Base-by-base conservation (phyloP, 2,797 vertebrate species). In the Sebastes minor region DNA sequence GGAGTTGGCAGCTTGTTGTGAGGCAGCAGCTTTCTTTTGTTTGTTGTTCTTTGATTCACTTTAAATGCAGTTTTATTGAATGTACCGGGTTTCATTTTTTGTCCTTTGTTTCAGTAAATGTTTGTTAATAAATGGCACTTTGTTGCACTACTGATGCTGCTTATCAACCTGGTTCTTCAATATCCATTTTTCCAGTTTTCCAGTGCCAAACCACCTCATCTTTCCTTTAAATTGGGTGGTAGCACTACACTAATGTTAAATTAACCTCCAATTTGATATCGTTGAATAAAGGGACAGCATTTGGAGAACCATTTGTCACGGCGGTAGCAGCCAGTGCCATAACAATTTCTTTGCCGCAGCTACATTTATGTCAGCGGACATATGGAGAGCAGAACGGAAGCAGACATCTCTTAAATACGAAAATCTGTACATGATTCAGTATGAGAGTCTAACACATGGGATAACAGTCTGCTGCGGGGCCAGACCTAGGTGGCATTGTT, bases 361-460 rank as follows among this genome's bases (percentile, higher is more conserved):
- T 81, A 56, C 74, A 82, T 83, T 88, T 68, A 75, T 74, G 67
- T 83, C 63, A 11, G 73, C 3, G 4, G 63, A 60, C 88, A 92
- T 90, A 92, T 82, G 90, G 89, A 49, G 65, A 78, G 59, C 91
- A 86, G 89, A 89, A 80, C 55, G 12, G 79, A 87, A 90, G 80
- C 89, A 92, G 89, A 80, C 87, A 87, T 88, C 78, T 87, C 80
- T 86, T 86, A 80, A 84, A 87, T 82, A 75, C 11, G 14, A 86
- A 86, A 93, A 89, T 91, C 86, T 92, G 91, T 80, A 90, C 87
- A 85, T 85, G 89, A 86, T 92, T 93, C 81, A 72, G 74, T 74
- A 86, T 32, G 80, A 81, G 80, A 72, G 81, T 80, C 78, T 84
- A 92, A 85, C 92, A 95, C 93, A 94, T 92, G 91, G 90, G 87